Evolutionary conservation across 2,797 vertebrate species (phyloP), one percentile per base, ranked within the genome.

Genomic region (Ceryle rudis): DNA sequence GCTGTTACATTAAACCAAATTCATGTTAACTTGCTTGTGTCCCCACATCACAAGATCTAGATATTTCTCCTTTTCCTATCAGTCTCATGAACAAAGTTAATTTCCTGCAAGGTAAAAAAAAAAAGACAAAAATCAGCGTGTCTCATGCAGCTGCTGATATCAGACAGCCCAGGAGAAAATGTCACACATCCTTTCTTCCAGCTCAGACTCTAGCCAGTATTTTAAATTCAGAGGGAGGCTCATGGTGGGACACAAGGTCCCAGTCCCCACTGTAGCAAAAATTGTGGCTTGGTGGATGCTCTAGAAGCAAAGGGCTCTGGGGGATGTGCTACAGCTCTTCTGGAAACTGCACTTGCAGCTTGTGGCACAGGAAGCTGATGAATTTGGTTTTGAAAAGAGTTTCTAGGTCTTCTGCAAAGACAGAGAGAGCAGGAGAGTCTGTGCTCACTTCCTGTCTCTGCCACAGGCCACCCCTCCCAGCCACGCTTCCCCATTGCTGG

Each of bases 201-300:
- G 4, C 15, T 52, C 42, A 16, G 26, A 21, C 9, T 46, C 42
- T 12, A 29, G 37, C 4, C 9, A 54, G 46, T 10, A 22, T 23
- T 84, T 62, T 16, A 29, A 46, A 29, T n/a, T 17, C 29, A 25
- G 26, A 70, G 31, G 29, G 25, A 44, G 25, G 44, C 18, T 54
- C 5, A 3, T 42, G 66, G 57, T 29, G 35, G 22, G n/a, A 4
- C 55, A n/a, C 31, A 10, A 33, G 3, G 29, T 54, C 44, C 25
- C 52, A 52, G 37, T 37, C 15, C 31, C n/a, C 61, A 6, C n/a
- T 39, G 66, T 37, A 60, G 42, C 8, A 7, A 4, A 4, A 9
- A 10, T 3, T 0, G 1, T 21, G 55, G 20, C 20, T 35, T 7
- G 35, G 13, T 23, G 41, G 49, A 9, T 2, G 2, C 44, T 74